Base-by-base conservation (phyloP, 2,113 vertebrate species). In the Cisticola juncidis region DNA sequence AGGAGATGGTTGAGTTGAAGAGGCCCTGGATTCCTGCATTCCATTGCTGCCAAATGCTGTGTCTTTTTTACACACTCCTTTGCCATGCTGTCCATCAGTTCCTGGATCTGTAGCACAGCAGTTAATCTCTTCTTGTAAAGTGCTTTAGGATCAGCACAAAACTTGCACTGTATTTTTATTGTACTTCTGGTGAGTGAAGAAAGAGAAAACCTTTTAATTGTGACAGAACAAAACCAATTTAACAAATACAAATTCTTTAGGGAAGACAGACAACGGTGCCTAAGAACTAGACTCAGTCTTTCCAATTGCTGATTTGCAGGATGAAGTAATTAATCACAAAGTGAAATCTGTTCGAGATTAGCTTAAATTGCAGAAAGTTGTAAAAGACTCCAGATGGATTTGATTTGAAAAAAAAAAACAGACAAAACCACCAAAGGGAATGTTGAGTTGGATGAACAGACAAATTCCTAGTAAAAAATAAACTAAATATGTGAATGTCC, bases 301-400 rank as follows among this genome's bases (percentile, higher is more conserved):
- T 84, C 89, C 9, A 3, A 28, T 13, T 80, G 78, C 54, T 82
- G 50, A 76, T 93, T 85, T 92, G 42, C 66, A 93, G 66, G 74
- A 92, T 90, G 53, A 85, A 76, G 73, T 80, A 65, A 92, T 88
- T 90, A 76, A 93, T 92, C 79, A 92, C 70, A 44, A 72, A 85
- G 60, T 50, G 58, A 88, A 94, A 95, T 73, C 74, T 80, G 82
- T 80, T 82, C 58, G 45, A 93, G 82, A 93, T 76, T 72, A 90
- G 79, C 56, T 80, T 93, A 90, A 90, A 92, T 85, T 85, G 80
- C 79, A 82, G 82, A 87, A 94, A 58, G 69, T 88, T 93, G 66
- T 80, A 69, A 88, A 85, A 86, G 28, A 81, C 62, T 95, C 79
- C 90, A 88, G 74, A 82, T 85, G 58, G 82, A 77, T 82, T 57